A percentile compares a stretch with the other conserved stretches of the same genome.
These are phyloP conservation scores for Neodiprion virginianus DNA, from an alignment of 1,140 invertebrate species.

Conservation along the genomic window DNA sequence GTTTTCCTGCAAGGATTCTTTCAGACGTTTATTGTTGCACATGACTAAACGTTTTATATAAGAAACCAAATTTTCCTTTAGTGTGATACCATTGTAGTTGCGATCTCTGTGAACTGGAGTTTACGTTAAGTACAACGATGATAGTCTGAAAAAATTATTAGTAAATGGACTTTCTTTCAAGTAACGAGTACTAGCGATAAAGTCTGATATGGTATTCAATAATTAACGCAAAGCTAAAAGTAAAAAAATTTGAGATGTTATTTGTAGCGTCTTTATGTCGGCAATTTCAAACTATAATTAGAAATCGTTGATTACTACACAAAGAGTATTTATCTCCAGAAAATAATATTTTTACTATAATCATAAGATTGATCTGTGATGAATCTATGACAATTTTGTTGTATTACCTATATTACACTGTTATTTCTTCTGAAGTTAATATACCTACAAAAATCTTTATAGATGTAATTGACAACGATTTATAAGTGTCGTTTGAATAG, in stretches of 20 bases:
- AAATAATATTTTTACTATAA: background rate
- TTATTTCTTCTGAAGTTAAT: slow-evolving; percentile 2
- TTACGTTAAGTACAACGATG: background rate
- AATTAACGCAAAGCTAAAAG: background rate
- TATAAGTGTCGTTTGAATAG: too few relatives aligned
- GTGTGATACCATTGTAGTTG: background rate
- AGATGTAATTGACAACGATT: too few relatives aligned
- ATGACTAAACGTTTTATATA: background rate
- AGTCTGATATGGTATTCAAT: background rate
- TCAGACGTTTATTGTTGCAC: background rate
- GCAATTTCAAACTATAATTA: background rate
- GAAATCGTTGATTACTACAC: background rate
- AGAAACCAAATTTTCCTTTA: background rate
- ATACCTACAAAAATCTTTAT: background rate
- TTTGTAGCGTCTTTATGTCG: background rate
- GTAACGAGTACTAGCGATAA: background rate
- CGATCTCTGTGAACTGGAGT: background rate
- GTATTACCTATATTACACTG: background rate
- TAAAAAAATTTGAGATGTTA: background rate
- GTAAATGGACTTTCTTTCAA: background rate
- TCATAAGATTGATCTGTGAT: background rate
- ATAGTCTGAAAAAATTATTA: too few relatives aligned
- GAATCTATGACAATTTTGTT: background rate
- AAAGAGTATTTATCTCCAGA: background rate
- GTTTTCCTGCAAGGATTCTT: background rate